Conservation (phyloP, 2,888 invertebrate species). For the Lasioglossum lativentre region DNA sequence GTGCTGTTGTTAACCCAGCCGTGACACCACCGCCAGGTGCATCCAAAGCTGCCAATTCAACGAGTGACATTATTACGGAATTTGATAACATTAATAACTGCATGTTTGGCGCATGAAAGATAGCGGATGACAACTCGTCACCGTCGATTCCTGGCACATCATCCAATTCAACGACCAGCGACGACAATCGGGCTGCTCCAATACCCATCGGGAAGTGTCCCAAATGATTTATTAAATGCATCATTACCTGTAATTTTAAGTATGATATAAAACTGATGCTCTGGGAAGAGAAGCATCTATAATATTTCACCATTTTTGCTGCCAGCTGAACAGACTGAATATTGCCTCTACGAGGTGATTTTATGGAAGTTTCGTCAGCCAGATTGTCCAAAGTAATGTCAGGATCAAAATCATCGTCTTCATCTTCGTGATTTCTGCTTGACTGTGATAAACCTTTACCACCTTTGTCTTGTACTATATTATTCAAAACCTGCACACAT, state of each 20-base stretch:
- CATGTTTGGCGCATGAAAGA: constrained; percentile 93
- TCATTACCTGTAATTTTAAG: constrained; percentile 87
- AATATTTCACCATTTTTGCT: constrained; percentile 86
- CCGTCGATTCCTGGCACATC: constrained; percentile 91
- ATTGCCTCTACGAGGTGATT: constrained; percentile 79
- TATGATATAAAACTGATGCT: constrained; percentile 6
- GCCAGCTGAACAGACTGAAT: constrained; percentile 86
- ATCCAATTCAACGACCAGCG: constrained; percentile 96
- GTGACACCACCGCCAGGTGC: constrained; percentile 92
- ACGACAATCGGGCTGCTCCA: constrained; percentile 94
- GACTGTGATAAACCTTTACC: constrained; percentile 64
- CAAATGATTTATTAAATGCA: constrained; percentile 95
- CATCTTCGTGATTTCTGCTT: constrained; percentile 79
- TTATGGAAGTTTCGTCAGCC: constrained; percentile 84
- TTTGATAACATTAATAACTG: constrained; percentile 94
- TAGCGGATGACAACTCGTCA: constrained; percentile 92
- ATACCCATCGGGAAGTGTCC: constrained; percentile 98
- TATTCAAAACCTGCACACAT: constrained; percentile 79
- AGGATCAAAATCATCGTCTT: constrained; percentile 88
- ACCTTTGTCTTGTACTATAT: constrained; percentile 80
- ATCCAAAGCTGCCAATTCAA: constrained; percentile 94
- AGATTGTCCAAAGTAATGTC: constrained; percentile 90
- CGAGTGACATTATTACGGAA: constrained; percentile 93
- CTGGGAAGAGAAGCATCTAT: constrained; percentile 18
- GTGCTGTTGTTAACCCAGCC: constrained; percentile 81